These are phyloP conservation scores for Ochropacha duplaris DNA, from an alignment of 2,888 invertebrate species.

Conservation along the genomic window DNA sequence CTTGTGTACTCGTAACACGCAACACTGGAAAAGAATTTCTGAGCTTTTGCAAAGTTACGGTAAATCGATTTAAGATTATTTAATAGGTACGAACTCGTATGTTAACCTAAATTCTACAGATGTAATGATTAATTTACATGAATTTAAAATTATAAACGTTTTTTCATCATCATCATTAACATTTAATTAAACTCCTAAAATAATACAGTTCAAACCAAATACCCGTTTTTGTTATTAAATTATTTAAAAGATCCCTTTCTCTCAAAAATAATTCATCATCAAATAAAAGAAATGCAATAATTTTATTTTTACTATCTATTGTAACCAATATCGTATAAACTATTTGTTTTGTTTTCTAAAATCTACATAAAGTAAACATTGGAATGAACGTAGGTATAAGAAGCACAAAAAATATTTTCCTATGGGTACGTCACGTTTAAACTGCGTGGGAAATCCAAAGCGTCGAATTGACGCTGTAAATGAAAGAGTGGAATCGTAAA, in stretches of 20 bases:
- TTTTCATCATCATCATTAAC: too few relatives aligned
- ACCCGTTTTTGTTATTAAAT: too few relatives aligned
- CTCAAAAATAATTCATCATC: too few relatives aligned
- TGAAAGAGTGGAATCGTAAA: slow-evolving; percentile 75
- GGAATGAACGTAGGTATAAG: slow-evolving; percentile 16
- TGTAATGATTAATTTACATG: too few relatives aligned
- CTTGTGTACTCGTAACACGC: not conserved
- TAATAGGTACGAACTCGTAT: too few relatives aligned
- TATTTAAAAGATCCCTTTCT: too few relatives aligned
- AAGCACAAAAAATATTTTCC: slow-evolving; percentile 31
- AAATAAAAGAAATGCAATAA: too few relatives aligned
- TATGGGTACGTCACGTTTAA: slow-evolving; percentile 49
- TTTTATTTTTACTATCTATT: too few relatives aligned
- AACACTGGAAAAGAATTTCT: not conserved
- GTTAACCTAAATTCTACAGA: too few relatives aligned
- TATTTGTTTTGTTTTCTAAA: not conserved
- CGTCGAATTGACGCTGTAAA: slow-evolving; percentile 65
- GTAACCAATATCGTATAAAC: not conserved
- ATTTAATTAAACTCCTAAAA: too few relatives aligned
- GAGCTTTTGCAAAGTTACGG: not conserved
- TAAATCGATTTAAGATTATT: not conserved
- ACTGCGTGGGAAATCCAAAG: slow-evolving; percentile 61
- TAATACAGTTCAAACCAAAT: too few relatives aligned
- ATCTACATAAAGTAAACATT: not conserved
- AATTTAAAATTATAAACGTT: too few relatives aligned